phyloP scores from a whole-genome alignment of 2,797 vertebrate genomes.

The Lagorchestes hirsutus region DNA sequence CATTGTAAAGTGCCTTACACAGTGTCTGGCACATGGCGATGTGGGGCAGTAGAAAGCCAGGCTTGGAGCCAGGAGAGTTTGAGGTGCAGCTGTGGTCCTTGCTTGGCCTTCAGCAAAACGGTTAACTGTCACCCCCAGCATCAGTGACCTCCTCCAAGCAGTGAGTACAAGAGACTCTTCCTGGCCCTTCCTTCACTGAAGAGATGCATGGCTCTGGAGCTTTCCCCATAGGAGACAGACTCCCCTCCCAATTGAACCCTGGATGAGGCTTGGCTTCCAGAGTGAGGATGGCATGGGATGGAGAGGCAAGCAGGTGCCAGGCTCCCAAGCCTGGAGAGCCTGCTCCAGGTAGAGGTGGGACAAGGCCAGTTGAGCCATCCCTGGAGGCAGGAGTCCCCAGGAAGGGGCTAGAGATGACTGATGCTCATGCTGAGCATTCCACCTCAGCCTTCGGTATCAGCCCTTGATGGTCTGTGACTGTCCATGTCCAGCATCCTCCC shows the following conservation, averaged over 20 bases:
- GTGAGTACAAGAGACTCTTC: not conserved
- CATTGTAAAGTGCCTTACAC: too few species aligned
- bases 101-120: not conserved
- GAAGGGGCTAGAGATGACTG: too few species aligned
- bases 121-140: not conserved
- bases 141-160: constrained; percentile 27
- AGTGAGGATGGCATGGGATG: not conserved
- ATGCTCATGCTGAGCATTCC: rapidly evolving
- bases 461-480: constrained; percentile 34
- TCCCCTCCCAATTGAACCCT: not conserved
- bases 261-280: not conserved
- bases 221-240: not conserved
- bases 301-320: not conserved
- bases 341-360: too few species aligned
- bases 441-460: constrained; percentile 22
- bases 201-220: too few species aligned
- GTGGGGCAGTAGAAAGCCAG: too few species aligned
- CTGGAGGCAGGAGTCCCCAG: not conserved
- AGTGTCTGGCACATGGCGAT: too few species aligned
- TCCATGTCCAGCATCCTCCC: not conserved
- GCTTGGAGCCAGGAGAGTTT: too few species aligned
- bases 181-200: too few species aligned
- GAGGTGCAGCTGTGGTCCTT: too few species aligned
- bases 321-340: too few species aligned
- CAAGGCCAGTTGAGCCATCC: too few species aligned